Evolutionary conservation across 2,113 vertebrate genomes (phyloP).

Genomic region (Calidris pugnax): DNA sequence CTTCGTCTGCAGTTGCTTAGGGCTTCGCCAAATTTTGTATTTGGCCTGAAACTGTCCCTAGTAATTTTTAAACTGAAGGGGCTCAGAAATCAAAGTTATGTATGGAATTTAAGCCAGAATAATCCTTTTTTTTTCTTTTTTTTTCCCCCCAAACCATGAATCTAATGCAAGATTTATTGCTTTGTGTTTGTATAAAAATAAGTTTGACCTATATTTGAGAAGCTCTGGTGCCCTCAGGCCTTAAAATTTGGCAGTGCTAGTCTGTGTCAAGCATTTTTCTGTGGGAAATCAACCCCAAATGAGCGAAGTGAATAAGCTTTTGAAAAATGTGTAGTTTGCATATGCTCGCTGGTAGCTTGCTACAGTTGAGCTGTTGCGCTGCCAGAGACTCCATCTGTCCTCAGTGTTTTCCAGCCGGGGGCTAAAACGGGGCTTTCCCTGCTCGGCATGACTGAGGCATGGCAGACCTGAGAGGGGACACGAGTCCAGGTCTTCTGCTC

Average conservation of each 20-base stretch:
- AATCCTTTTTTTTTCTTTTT: neutral
- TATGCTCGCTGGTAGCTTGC: neutral
- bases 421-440: neutral
- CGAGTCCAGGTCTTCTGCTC: accelerated
- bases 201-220: conserved; percentile 5
- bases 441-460: neutral
- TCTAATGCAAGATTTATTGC: neutral
- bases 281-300: neutral
- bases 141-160: neutral
- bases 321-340: neutral
- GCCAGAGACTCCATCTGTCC: conserved; percentile 51
- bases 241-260: conserved; percentile 11
- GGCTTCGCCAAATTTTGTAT: neutral
- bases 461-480: neutral
- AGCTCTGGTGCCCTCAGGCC: neutral
- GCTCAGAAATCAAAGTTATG: neutral
- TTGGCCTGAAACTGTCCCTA: neutral
- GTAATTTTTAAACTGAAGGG: neutral
- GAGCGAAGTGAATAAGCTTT: neutral
- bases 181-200: neutral
- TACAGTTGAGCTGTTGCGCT: conserved; percentile 19
- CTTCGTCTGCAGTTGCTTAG: neutral
- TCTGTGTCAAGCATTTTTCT: conserved; percentile 16
- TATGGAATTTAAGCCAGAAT: neutral
- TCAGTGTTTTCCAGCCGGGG: neutral